These are phyloP conservation scores for Dryoscopus gambensis DNA, from an alignment of 2,113 vertebrate species.

Conservation along the genomic window DNA sequence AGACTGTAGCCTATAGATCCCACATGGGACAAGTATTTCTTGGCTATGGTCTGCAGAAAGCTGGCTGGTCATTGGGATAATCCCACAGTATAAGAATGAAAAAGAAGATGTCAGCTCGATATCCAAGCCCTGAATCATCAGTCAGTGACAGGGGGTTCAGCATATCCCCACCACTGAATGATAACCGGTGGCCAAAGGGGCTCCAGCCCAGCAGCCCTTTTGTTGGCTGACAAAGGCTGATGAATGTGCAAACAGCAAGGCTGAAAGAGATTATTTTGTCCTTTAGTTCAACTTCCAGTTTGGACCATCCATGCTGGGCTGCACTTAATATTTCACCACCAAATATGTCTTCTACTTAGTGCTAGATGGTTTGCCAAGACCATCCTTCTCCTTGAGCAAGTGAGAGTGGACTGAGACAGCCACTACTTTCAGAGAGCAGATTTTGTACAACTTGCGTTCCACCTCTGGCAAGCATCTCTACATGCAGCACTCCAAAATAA, in stretches of 20 bases:
- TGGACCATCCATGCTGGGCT: background rate
- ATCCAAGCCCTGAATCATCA: background rate
- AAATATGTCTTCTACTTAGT: background rate
- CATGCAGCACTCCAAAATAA: conserved; percentile 15
- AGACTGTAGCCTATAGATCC: background rate
- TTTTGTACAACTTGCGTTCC: conserved; percentile 13
- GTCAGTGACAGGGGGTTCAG: background rate
- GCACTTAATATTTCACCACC: background rate
- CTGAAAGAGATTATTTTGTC: background rate
- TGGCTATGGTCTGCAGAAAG: background rate
- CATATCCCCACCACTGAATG: background rate
- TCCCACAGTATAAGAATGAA: background rate
- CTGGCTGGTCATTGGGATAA: background rate
- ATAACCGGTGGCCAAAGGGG: background rate
- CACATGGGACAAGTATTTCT: accelerated
- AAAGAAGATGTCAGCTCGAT: background rate
- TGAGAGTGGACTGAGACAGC: background rate
- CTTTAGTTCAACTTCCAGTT: background rate
- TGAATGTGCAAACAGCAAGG: background rate
- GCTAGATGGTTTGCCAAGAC: background rate
- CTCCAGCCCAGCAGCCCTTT: background rate
- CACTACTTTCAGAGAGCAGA: background rate
- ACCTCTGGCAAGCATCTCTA: conserved; percentile 16
- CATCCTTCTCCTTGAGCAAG: background rate
- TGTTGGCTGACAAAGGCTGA: background rate